Conservation (phyloP, 2,113 vertebrate species). For the Hydropotes inermis region DNA sequence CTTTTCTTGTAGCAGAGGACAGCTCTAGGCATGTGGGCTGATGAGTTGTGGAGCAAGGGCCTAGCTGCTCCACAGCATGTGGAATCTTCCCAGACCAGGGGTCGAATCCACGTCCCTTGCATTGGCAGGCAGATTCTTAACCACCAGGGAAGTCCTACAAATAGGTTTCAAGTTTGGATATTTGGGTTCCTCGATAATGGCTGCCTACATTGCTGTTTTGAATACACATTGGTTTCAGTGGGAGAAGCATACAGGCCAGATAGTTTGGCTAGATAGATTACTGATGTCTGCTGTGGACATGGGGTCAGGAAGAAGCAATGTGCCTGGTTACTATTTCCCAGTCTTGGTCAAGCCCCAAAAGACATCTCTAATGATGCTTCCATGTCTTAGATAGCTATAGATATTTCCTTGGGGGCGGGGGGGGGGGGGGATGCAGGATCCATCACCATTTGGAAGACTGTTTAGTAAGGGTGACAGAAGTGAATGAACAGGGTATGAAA, state of each 20-base stretch:
- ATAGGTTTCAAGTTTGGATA: background rate
- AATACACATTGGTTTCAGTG: background rate
- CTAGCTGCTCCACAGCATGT: background rate
- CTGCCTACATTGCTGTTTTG: background rate
- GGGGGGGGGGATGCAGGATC: fast-evolving
- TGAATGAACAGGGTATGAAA: background rate
- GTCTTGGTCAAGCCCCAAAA: background rate
- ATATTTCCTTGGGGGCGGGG: background rate
- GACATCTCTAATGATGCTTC: background rate
- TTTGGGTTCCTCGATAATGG: background rate
- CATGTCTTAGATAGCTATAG: background rate
- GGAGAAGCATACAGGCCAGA: background rate
- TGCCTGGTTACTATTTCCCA: background rate
- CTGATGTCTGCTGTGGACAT: background rate
- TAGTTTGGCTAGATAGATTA: background rate
- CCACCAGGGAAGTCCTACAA: background rate
- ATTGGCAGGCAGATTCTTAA: background rate
- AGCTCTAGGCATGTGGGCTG: background rate
- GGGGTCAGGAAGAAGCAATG: background rate
- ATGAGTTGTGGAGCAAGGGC: background rate
- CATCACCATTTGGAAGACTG: background rate
- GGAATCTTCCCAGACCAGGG: background rate
- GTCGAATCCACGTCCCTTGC: background rate
- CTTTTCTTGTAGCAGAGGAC: background rate
- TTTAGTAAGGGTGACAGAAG: background rate